phyloP scores from a whole-genome alignment of 2,888 invertebrate species.

The Dynastes hyllus region DNA sequence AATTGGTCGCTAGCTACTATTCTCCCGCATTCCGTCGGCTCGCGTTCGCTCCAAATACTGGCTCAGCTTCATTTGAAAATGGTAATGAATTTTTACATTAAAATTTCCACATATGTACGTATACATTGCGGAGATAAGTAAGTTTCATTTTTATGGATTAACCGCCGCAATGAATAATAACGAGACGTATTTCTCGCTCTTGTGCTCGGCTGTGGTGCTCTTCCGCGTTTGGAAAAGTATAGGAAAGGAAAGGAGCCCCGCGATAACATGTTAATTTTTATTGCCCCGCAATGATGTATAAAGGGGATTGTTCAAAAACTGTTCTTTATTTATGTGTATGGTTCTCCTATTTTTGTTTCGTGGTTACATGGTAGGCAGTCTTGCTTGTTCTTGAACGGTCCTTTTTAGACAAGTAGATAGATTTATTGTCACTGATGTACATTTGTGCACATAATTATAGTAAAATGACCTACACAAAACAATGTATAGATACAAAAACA shows the following conservation, averaged over 20 bases:
- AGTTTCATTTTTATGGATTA: constrained; percentile 44
- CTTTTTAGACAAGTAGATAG: too few relatives aligned
- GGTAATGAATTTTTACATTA: constrained; percentile 51
- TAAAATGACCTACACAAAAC: too few relatives aligned
- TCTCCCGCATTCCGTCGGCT: constrained; percentile 21
- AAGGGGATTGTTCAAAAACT: not conserved
- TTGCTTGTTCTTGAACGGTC: too few relatives aligned
- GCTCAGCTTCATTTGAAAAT: constrained; percentile 45
- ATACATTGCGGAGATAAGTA: constrained; percentile 42
- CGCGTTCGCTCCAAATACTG: constrained; percentile 25
- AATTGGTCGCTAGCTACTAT: constrained; percentile 44
- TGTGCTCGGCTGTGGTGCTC: not conserved
- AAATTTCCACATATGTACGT: constrained; percentile 37
- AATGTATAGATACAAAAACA: too few relatives aligned
- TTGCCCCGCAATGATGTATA: constrained; percentile 25
- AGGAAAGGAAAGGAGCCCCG: constrained; percentile 29
- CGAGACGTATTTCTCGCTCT: constrained; percentile 31
- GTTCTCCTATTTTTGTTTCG: too few relatives aligned
- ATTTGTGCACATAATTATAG: too few relatives aligned
- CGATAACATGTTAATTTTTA: constrained; percentile 46
- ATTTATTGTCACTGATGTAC: too few relatives aligned
- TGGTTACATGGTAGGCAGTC: too few relatives aligned
- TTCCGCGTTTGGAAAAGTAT: constrained; percentile 10
- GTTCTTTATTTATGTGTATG: too few relatives aligned
- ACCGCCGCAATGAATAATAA: constrained; percentile 48